A percentile compares a stretch with the other conserved stretches of the same genome.
Evolutionary conservation across 2,113 vertebrate genomes (phyloP).

Genomic region (Tenebrosternarchus preto): DNA sequence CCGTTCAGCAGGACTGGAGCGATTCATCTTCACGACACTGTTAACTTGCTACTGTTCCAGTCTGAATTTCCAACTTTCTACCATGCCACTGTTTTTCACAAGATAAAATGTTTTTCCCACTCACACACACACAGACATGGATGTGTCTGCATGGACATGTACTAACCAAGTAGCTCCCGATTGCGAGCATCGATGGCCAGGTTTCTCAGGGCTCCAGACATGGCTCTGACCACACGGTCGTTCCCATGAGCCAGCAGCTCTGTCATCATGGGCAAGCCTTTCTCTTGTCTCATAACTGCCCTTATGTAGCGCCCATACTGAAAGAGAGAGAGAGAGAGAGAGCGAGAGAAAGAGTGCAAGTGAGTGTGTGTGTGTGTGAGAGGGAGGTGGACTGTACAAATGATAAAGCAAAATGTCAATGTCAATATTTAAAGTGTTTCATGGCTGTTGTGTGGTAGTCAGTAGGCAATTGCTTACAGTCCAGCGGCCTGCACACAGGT

Average conservation of each 20-base stretch:
- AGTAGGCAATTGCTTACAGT: slow-evolving; percentile 69
- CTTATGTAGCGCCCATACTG: slow-evolving; percentile 92
- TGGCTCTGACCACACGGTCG: slow-evolving; percentile 90
- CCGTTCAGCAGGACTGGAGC: not conserved
- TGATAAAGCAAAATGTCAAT: not conserved
- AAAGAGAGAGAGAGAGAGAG: not conserved
- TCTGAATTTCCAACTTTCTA: not conserved
- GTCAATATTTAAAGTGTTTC: slow-evolving; percentile 13
- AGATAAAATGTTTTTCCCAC: not conserved
- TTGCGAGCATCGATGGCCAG: slow-evolving; percentile 89
- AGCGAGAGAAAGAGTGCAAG: too few relatives aligned
- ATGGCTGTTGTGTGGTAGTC: not conserved
- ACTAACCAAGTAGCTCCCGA: slow-evolving; percentile 88
- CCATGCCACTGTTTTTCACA: not conserved
- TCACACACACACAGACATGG: not conserved
- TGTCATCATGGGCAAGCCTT: slow-evolving; percentile 86
- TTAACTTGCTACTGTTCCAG: not conserved
- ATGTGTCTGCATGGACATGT: not conserved
- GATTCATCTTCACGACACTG: not conserved
- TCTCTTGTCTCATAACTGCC: slow-evolving; percentile 85
- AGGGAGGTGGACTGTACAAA: not conserved
- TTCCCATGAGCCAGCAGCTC: slow-evolving; percentile 85
- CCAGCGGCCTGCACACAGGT: slow-evolving; percentile 93
- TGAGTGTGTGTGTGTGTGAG: too few relatives aligned
- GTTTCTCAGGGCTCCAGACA: slow-evolving; percentile 91